These are phyloP conservation scores for Stichopus horrens DNA, from an alignment of 53 echinoderm and acorn worm species.

Conservation along the genomic window DNA sequence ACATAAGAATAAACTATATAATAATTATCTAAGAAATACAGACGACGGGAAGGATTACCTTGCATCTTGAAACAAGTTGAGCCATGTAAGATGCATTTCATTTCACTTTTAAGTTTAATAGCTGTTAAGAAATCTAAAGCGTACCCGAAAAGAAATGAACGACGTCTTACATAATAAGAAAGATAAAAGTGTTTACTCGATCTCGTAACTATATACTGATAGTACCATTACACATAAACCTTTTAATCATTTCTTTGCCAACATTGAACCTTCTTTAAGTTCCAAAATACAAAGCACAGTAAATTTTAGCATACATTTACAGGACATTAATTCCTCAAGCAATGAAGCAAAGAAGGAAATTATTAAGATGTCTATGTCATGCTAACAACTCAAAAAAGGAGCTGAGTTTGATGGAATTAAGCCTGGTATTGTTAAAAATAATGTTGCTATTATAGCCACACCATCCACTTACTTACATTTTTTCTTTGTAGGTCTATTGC, in stretches of 20 bases:
- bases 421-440: constrained; percentile 1
- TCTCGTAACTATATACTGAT: not conserved
- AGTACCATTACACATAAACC: not conserved
- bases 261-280: not conserved
- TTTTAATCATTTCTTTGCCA: not conserved
- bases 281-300: constrained; percentile 5
- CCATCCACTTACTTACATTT: too few species aligned
- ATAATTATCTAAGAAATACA: too few species aligned
- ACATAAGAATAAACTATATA: too few species aligned
- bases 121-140: constrained; percentile 11
- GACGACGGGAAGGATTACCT: too few species aligned
- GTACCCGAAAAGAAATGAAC: not conserved
- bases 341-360: not conserved
- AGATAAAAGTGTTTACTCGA: not conserved
- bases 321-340: constrained; percentile 1
- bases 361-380: not conserved
- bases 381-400: not conserved
- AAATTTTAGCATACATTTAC: not conserved
- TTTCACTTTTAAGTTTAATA: not conserved
- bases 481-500: not conserved
- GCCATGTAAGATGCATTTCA: too few species aligned
- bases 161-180: constrained; percentile 1
- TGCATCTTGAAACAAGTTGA: too few species aligned
- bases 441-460: not conserved
- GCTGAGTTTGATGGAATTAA: not conserved